Conservation (phyloP, 2,113 vertebrate species). For the Micronycteris hirsuta region DNA sequence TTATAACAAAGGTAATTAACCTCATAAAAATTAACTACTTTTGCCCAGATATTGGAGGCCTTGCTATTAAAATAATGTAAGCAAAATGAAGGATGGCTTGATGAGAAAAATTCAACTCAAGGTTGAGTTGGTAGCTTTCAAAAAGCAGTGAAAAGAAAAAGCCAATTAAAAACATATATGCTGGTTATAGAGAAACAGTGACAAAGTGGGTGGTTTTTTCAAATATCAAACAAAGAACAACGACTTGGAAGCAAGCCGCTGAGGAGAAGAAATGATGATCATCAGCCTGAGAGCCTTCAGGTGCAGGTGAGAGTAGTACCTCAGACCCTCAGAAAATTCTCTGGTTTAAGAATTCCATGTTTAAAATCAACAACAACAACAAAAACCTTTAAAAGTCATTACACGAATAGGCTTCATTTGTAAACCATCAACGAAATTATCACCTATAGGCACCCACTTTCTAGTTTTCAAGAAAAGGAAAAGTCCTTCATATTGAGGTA, state of each 20-base stretch:
- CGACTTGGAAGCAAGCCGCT: conserved; percentile 44
- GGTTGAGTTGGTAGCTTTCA: not conserved
- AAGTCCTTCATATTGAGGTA: not conserved
- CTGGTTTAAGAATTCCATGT: conserved; percentile 51
- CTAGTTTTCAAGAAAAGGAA: not conserved
- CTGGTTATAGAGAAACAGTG: conserved; percentile 27
- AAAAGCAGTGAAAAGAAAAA: conserved; percentile 37
- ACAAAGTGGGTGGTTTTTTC: not conserved
- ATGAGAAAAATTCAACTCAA: conserved; percentile 31
- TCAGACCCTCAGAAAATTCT: conserved; percentile 12
- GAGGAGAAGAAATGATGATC: conserved; percentile 17
- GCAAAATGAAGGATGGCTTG: not conserved
- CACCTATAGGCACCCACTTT: not conserved
- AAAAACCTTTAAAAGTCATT: conserved; percentile 52
- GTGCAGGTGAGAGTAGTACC: not conserved
- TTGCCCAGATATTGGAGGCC: conserved; percentile 7
- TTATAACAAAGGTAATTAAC: not conserved
- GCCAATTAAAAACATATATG: conserved; percentile 44
- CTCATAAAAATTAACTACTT: conserved; percentile 22
- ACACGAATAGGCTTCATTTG: conserved; percentile 43
- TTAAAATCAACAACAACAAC: conserved; percentile 12
- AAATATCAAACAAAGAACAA: conserved; percentile 38
- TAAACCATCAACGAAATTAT: conserved; percentile 20
- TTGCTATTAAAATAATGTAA: not conserved
- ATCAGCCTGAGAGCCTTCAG: conserved; percentile 37